Percentiles rank a stretch among this genome's conserved stretches.
Evolutionary conservation across 1,140 invertebrate genomes (phyloP).

Genomic region (Galendromus occidentalis): DNA sequence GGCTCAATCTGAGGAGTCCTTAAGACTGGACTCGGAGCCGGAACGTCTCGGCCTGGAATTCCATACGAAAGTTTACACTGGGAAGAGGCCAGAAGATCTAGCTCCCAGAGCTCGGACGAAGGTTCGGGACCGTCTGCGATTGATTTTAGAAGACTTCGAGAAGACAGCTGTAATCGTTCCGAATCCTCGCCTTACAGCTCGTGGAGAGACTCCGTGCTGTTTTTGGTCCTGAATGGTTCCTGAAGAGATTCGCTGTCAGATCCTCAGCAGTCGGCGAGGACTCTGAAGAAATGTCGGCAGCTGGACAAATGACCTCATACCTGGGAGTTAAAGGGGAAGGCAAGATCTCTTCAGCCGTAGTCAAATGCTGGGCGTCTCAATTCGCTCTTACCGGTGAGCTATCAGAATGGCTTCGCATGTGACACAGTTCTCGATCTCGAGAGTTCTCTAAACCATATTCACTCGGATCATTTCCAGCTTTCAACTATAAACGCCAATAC

Average conservation of each 20-base stretch:
- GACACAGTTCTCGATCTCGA: no score
- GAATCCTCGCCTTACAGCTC: conserved; percentile 11
- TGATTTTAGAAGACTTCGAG: neutral
- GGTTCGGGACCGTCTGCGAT: no score
- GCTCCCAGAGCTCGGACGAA: no score
- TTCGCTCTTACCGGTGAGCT: conserved; percentile 50
- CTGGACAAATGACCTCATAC: conserved; percentile 58
- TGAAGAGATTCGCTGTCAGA: conserved; percentile 32
- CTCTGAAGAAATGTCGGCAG: conserved; percentile 46
- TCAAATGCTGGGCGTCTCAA: conserved; percentile 54
- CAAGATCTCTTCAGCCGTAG: conserved; percentile 36
- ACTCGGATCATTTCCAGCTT: no score
- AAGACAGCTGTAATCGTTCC: neutral
- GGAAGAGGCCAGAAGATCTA: no score
- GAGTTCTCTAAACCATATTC: neutral
- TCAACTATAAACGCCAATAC: conserved; percentile 28
- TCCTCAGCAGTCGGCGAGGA: conserved; percentile 50
- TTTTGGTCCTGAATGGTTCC: conserved; percentile 22
- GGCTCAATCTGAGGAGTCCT: neutral
- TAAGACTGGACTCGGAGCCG: neutral
- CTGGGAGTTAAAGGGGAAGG: conserved; percentile 36
- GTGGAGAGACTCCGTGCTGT: conserved; percentile 18
- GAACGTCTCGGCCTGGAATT: neutral
- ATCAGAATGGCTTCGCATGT: conserved; percentile 37
- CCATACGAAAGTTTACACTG: no score